Base-by-base conservation (phyloP, 2,888 invertebrate species). In the Drosophila quinaria region DNA sequence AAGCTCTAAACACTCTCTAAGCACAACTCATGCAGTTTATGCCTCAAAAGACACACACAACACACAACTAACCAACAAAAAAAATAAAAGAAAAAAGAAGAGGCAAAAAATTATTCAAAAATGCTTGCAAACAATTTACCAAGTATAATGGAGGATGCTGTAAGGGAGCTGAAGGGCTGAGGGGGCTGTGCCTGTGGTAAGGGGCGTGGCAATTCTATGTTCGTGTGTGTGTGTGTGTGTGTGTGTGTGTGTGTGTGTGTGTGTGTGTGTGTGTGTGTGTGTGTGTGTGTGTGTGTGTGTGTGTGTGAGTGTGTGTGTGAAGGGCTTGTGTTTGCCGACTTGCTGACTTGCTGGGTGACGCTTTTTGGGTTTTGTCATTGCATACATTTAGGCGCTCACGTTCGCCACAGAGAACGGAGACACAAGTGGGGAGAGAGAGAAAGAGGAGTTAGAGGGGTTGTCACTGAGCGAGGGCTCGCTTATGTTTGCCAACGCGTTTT, bases 71-170 rank as follows among this genome's bases (percentile, higher is more conserved):
- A 17, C 39, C 52, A 59, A 47, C 35, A 54, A 68, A 35, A 35
- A 44, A 22, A n/a, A 62, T 3, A 46, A 9, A 42, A 19, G 13
- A 49, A 56, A 35, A 47, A 17, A 41, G 33, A 50, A 50, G 33
- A 64, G 31, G 54, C 51, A 55, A 70, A 79, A 90, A 88, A 90
- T 89, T 88, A 90, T 90, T 90, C 89, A 90, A 86, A 91, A 91
- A 89, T 84, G 85, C 90, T 81, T 77, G 89, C 84, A 90, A 89
- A 83, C 90, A 90, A 84, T 88, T 91, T 90, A 77, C 70, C 74
- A 69, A 73, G 73, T 19, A 80, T 72, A 68, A 63, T 35, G 74
- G 64, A 17, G n/a, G 39, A 46, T n/a, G 19, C 29, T 29, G 29
- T 29, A 29, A 29, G 29, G 29, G 25, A 11, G 25, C 25, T 25